Conservation (phyloP, 2,797 vertebrate species). For the Percopsis omiscomaycus region DNA sequence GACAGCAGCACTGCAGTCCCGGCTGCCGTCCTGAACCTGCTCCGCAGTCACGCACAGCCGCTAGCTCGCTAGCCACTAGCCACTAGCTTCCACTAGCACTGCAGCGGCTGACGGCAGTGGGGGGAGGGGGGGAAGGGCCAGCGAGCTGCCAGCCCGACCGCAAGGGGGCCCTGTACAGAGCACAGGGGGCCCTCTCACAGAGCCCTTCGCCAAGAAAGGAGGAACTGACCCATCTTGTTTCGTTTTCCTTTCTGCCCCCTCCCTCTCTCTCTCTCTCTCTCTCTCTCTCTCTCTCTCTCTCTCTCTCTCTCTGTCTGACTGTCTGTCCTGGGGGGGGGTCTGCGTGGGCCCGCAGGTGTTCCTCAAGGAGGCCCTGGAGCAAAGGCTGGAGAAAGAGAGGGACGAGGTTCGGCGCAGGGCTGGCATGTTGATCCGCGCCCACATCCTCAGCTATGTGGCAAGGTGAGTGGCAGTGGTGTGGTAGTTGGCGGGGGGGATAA, state of each 20-base stretch:
- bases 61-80: conserved; percentile 48
- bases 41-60: conserved; percentile 51
- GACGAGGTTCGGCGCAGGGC: conserved; percentile 80
- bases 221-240: conserved; percentile 67
- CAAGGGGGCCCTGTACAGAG: conserved; percentile 61
- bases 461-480: conserved; percentile 78
- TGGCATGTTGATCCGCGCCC: conserved; percentile 89
- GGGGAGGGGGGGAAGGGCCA: conserved; percentile 15
- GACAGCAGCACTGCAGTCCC: conserved; percentile 45
- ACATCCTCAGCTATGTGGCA: conserved; percentile 94
- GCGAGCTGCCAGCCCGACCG: conserved; percentile 15
- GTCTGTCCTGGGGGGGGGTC: conserved; percentile 45
- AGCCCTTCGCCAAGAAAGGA: conserved; percentile 45
- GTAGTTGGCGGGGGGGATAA: conserved; percentile 5
- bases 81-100: conserved; percentile 50
- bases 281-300: conserved; percentile 6
- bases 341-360: conserved; percentile 76
- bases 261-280: neutral
- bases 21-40: conserved; percentile 26
- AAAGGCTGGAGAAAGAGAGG: conserved; percentile 82
- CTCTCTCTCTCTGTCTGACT: conserved; percentile 13
- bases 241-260: conserved; percentile 5
- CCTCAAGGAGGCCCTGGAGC: conserved; percentile 83
- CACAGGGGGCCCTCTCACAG: conserved; percentile 48
- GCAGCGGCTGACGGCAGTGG: conserved; percentile 35